Conservation (phyloP, 2,888 invertebrate species). For the Agrotis segetum region DNA sequence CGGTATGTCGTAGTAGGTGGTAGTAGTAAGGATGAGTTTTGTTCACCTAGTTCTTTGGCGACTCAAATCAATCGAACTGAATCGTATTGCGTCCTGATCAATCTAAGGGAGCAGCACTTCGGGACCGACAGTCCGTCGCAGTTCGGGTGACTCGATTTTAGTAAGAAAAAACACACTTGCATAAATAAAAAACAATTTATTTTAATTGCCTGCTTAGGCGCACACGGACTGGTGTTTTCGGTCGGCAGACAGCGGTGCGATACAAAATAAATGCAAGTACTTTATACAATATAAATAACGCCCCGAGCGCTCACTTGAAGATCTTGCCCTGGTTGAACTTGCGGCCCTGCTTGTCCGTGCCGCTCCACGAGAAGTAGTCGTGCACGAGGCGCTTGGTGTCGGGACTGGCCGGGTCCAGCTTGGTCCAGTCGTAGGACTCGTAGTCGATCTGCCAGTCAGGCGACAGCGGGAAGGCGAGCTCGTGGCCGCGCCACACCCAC, state of each 20-base stretch:
- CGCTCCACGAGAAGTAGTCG: conserved; percentile 98
- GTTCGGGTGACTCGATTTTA: not conserved
- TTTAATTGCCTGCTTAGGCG: conserved; percentile 72
- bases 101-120: too few species aligned
- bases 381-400: conserved; percentile 96
- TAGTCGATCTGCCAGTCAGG: conserved; percentile 99
- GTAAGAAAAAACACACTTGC: conserved; percentile 39
- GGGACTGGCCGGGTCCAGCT: conserved; percentile 95
- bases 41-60: too few species aligned
- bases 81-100: too few species aligned
- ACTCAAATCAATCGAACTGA: too few species aligned
- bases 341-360: conserved; percentile 96
- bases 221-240: conserved; percentile 72
- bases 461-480: conserved; percentile 97
- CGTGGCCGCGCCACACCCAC: conserved; percentile 99
- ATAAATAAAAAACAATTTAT: conserved; percentile 85
- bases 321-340: conserved; percentile 99
- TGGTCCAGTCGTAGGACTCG: conserved; percentile 98
- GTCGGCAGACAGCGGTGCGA: conserved; percentile 63
- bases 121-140: not conserved
- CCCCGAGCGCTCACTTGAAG: conserved; percentile 94
- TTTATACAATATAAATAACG: conserved; percentile 53
- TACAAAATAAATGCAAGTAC: conserved; percentile 77
- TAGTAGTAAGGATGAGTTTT: too few species aligned
- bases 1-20: too few species aligned